Evolutionary conservation across 1,140 invertebrate species (phyloP).

Genomic region (Brachionus manjavacas): DNA sequence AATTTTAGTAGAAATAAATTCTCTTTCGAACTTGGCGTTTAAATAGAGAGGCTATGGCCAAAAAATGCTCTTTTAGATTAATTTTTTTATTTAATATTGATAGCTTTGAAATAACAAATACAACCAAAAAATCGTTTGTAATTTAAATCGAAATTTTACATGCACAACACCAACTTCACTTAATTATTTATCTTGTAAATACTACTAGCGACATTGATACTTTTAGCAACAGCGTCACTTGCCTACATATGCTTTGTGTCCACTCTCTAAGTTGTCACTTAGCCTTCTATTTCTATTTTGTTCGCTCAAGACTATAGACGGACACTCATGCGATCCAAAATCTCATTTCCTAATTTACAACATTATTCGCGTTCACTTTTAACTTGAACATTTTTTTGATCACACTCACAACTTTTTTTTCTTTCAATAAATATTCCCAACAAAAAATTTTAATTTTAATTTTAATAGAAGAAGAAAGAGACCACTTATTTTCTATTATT

Average conservation of each 20-base stretch:
- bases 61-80: not conserved
- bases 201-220: not conserved
- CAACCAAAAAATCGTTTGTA: not conserved
- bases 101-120: not conserved
- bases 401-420: no score
- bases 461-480: no score
- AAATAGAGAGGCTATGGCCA: not conserved
- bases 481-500: no score
- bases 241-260: not conserved
- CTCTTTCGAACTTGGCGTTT: not conserved
- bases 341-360: not conserved
- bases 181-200: conserved; percentile 36
- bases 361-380: no score
- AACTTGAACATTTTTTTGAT: no score
- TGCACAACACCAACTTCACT: not conserved
- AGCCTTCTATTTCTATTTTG: not conserved
- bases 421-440: no score
- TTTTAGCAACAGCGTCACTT: not conserved
- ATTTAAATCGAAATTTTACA: conserved; percentile 15
- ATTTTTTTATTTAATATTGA: not conserved
- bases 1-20: not conserved
- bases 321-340: not conserved
- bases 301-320: not conserved
- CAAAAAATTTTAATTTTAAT: no score
- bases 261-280: not conserved